A percentile compares a stretch with the other conserved stretches of the same genome.
These are phyloP conservation scores for Recurvirostra avosetta DNA, from an alignment of 2,113 vertebrate species.

Conservation along the genomic window DNA sequence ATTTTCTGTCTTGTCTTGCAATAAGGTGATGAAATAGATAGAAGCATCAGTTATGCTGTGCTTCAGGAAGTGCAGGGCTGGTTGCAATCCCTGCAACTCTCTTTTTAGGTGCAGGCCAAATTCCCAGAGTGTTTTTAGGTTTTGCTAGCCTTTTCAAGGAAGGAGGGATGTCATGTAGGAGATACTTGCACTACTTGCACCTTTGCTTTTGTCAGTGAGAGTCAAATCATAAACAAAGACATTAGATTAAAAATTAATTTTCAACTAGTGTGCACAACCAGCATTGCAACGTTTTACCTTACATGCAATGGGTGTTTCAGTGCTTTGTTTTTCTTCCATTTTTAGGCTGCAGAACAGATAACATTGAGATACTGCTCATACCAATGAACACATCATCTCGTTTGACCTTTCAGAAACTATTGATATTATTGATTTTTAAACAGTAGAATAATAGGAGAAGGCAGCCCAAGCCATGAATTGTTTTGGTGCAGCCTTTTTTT, in stretches of 20 bases:
- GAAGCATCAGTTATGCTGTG: neutral
- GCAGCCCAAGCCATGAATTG: neutral
- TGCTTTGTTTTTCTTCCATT: neutral
- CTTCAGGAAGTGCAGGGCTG: neutral
- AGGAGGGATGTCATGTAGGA: neutral
- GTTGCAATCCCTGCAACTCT: neutral
- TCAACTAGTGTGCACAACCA: neutral
- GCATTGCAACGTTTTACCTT: neutral
- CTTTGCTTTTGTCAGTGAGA: neutral
- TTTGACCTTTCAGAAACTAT: constrained; percentile 28
- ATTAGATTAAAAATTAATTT: neutral
- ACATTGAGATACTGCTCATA: neutral
- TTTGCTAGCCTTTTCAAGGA: neutral
- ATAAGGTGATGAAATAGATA: neutral
- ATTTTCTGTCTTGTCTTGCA: neutral
- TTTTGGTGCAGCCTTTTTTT: neutral
- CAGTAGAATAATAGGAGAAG: neutral
- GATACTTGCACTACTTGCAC: neutral
- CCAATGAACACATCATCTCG: neutral
- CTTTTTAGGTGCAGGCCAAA: neutral
- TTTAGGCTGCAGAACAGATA: neutral
- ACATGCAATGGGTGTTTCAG: neutral
- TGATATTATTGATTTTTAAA: constrained; percentile 24
- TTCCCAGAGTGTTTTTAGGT: neutral
- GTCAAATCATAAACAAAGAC: neutral